Evolutionary conservation across 2,113 vertebrate species (phyloP).

Genomic region (Charadrius vociferus): DNA sequence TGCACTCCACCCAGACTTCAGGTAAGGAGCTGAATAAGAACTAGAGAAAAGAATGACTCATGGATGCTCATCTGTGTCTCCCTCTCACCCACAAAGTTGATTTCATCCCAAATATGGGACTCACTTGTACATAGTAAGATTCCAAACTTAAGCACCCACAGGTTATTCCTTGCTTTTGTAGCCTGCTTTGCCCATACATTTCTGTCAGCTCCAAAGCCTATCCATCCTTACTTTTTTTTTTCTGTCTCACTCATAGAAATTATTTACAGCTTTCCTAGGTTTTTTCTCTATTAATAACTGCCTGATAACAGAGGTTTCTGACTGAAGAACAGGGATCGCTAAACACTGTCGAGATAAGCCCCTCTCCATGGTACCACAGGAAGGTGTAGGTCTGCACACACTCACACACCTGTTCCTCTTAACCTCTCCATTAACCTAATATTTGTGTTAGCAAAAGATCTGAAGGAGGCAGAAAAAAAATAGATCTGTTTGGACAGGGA

Average conservation of each 20-base stretch:
- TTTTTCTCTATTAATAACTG: not conserved
- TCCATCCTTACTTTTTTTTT: not conserved
- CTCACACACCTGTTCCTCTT: not conserved
- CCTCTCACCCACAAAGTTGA: not conserved
- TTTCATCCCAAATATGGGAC: not conserved
- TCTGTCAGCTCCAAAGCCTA: not conserved
- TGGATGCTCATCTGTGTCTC: not conserved
- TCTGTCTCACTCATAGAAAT: not conserved
- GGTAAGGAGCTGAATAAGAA: not conserved
- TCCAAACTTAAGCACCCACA: not conserved
- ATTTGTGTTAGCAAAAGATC: not conserved
- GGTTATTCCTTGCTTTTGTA: not conserved
- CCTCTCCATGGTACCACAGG: not conserved
- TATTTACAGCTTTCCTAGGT: not conserved
- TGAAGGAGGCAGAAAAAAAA: not conserved
- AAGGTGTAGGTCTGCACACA: not conserved
- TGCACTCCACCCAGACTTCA: not conserved
- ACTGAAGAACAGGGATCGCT: not conserved
- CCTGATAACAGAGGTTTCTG: not conserved
- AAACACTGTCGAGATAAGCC: not conserved
- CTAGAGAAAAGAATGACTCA: not conserved
- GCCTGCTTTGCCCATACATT: not conserved
- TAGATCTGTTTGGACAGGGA: not conserved
- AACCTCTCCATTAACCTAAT: not conserved
- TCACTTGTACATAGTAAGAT: not conserved